Percentiles rank a stretch among this genome's conserved stretches.
phyloP scores from a whole-genome alignment of 2,888 invertebrate genomes.

The Cancer borealis region DNA sequence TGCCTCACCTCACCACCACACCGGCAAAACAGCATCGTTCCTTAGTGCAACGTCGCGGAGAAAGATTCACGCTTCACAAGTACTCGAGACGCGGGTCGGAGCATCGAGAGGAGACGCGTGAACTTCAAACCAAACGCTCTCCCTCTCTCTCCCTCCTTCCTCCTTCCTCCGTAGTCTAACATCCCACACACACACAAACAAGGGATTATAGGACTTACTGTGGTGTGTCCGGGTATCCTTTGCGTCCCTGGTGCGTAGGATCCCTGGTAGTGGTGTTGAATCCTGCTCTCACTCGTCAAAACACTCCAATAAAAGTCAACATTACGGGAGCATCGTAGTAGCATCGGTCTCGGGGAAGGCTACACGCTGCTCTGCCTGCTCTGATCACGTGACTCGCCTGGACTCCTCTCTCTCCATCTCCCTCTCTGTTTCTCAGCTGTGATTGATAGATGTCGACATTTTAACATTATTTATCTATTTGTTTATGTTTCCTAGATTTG shows the following conservation, averaged over 20 bases:
- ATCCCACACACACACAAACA: neutral
- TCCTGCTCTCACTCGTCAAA: neutral
- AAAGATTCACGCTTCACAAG: neutral
- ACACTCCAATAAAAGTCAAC: constrained; percentile 3
- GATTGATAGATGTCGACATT: neutral
- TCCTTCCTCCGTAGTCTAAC: neutral
- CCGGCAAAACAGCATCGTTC: neutral
- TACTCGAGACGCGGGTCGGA: neutral
- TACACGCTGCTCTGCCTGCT: neutral
- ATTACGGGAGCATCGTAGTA: neutral
- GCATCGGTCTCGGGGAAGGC: neutral
- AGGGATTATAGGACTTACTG: neutral
- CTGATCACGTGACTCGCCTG: neutral
- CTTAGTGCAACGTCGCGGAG: neutral
- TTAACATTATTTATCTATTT: neutral
- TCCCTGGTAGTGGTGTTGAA: neutral
- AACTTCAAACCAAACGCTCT: neutral
- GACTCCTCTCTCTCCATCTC: neutral
- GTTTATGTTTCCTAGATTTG: neutral
- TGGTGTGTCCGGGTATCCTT: neutral
- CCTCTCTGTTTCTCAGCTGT: neutral
- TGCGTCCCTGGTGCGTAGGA: neutral
- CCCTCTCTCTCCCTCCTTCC: constrained; percentile 7
- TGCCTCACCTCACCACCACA: neutral
- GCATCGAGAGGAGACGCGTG: neutral